Conservation (phyloP, 2,888 invertebrate species). For the Pristionchus fissidentatus region DNA sequence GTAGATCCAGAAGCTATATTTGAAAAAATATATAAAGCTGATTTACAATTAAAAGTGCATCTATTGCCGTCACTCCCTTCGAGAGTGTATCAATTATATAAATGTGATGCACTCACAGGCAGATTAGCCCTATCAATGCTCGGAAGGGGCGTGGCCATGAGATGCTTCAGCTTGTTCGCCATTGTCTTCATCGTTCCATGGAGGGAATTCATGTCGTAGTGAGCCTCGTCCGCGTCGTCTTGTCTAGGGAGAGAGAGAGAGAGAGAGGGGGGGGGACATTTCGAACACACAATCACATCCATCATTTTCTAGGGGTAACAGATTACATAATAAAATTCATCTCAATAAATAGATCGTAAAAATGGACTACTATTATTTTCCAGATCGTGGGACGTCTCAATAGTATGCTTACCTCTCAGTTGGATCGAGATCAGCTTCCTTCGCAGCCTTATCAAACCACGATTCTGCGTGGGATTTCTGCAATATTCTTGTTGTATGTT, state of each 20-base stretch:
- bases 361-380: neutral
- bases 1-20: neutral
- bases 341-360: too few species aligned
- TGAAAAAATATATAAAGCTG: neutral
- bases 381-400: neutral
- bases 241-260: too few species aligned
- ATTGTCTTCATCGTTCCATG: constrained; percentile 42
- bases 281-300: neutral
- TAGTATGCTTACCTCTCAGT: constrained; percentile 25
- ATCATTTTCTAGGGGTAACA: neutral
- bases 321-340: too few species aligned
- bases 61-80: too few species aligned
- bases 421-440: constrained; percentile 86
- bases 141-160: constrained; percentile 6
- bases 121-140: constrained; percentile 44
- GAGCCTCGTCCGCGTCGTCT: constrained; percentile 16
- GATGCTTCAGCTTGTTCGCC: constrained; percentile 4
- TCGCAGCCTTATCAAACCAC: constrained; percentile 89
- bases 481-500: neutral
- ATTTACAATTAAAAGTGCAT: neutral
- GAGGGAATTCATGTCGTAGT: neutral
- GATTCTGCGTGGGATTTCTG: constrained; percentile 78
- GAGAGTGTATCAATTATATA: too few species aligned
- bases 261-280: too few species aligned
- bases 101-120: constrained; percentile 47